Base-by-base conservation (phyloP, 2,888 invertebrate genomes). In the Boloria euphrosyne region DNA sequence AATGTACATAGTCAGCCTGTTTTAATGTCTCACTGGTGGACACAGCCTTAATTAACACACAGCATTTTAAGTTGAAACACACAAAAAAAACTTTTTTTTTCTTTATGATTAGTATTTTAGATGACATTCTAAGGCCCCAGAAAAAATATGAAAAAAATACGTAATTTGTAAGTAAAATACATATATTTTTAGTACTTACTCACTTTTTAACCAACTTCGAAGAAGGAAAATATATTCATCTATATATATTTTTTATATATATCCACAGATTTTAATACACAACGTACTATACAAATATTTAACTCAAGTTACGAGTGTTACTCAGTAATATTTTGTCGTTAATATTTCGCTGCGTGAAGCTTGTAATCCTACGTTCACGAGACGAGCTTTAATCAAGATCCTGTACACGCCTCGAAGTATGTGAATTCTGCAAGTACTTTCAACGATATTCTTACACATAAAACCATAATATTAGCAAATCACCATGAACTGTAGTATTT, bases 371-470 rank as follows among this genome's bases (percentile, higher is more conserved):
- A 27, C 59, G 53, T 49, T 57, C 57, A 61, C 55, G 62, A 63
- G 62, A 53, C 63, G 61, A 62, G 63, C 67, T 71, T 71, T 71
- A 71, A 71, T 71, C 69, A 71, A 69, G 69, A 69, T 59, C 65
- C 65, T 61, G 65, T 63, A 68, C 69, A 67, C 65, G 65, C 55
- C 65, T 62, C 59, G 51, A 63, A 65, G 57, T 57, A 62, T 71
- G 64, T 47, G 69, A 62, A 67, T 62, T 53, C 55, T 38, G 55
- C 62, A 59, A 53, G 46, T 54, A 49, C 54, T 31, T 49, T 55
- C 38, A 49, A 62, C 47, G 43, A 43, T 62, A 38, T 55, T 55
- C 7, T 46, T 14, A 27, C 46, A 52, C 46, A 55, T 49, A 55
- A 49, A 49, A 49, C 54, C 62, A 62, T 62, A 43, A 62, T 62